Evolutionary conservation across 2,888 invertebrate species (phyloP).

Genomic region (Parnassius mnemosyne): DNA sequence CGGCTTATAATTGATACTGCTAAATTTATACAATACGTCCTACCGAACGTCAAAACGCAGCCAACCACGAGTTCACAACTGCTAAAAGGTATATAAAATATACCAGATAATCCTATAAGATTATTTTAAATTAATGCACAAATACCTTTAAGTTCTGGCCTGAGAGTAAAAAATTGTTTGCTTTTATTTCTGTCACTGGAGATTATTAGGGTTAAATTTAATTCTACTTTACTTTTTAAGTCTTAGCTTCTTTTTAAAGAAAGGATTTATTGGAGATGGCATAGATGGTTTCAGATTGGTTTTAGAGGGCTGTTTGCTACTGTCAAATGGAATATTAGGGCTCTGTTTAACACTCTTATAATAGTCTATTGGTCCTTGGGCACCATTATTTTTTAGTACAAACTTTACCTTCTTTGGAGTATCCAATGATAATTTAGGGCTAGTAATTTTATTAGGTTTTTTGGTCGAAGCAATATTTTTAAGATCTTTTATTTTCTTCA

Average conservation of each 20-base stretch:
- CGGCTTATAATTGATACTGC: no score
- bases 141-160: no score
- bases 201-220: no score
- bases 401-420: constrained; percentile 86
- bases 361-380: constrained; percentile 87
- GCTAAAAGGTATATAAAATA: not conserved
- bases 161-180: not conserved
- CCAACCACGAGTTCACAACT: no score
- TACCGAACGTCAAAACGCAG: no score
- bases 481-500: constrained; percentile 55
- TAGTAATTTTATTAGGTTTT: constrained; percentile 28
- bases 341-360: constrained; percentile 84
- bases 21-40: no score
- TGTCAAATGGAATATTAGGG: constrained; percentile 88
- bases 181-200: not conserved
- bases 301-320: constrained; percentile 83
- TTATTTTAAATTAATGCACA: not conserved
- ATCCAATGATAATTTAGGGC: constrained; percentile 36
- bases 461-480: constrained; percentile 42
- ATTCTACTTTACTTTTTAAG: constrained; percentile 4
- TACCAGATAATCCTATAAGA: not conserved
- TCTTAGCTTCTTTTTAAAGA: constrained; percentile 79
- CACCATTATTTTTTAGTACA: constrained; percentile 84
- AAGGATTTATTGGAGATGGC: constrained; percentile 88
- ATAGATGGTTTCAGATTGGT: constrained; percentile 87